Percentiles rank a stretch among this genome's conserved stretches.
Evolutionary conservation across 2,888 invertebrate genomes (phyloP).

Genomic region (Caenorhabditis zanzibari): DNA sequence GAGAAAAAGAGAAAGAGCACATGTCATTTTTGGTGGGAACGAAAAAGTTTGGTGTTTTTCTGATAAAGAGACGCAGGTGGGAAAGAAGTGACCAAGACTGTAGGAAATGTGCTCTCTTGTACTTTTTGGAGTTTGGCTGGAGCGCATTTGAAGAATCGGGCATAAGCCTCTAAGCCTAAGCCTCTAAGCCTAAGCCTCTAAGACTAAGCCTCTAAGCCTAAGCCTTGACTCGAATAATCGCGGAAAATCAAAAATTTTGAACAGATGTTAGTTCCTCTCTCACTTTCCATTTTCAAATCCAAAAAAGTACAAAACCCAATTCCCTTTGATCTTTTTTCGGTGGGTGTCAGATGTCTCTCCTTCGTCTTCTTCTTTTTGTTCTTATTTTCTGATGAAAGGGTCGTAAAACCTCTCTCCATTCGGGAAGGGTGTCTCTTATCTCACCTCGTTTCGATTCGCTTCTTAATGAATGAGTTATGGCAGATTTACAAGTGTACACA

Average conservation of each 20-base stretch:
- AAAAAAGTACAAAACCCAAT: neutral
- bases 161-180: too few relatives aligned
- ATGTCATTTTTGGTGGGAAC: conserved; percentile 31
- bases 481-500: conserved; percentile 30
- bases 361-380: too few relatives aligned
- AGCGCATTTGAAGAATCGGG: too few relatives aligned
- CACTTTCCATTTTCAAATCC: too few relatives aligned
- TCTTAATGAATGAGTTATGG: conserved; percentile 41
- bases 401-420: neutral
- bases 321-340: neutral
- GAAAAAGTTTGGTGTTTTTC: neutral
- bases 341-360: neutral
- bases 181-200: too few relatives aligned
- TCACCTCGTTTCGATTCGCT: neutral
- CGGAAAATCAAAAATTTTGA: too few relatives aligned
- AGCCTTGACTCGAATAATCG: too few relatives aligned
- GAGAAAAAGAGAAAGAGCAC: conserved; percentile 31
- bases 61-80: conserved; percentile 18
- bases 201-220: too few relatives aligned
- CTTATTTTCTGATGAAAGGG: conserved; percentile 2
- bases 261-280: too few relatives aligned
- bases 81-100: neutral
- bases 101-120: too few relatives aligned
- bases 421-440: neutral
- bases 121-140: too few relatives aligned